Evolutionary conservation across 1,140 invertebrate genomes (phyloP).

Genomic region (Tribolium madens): DNA sequence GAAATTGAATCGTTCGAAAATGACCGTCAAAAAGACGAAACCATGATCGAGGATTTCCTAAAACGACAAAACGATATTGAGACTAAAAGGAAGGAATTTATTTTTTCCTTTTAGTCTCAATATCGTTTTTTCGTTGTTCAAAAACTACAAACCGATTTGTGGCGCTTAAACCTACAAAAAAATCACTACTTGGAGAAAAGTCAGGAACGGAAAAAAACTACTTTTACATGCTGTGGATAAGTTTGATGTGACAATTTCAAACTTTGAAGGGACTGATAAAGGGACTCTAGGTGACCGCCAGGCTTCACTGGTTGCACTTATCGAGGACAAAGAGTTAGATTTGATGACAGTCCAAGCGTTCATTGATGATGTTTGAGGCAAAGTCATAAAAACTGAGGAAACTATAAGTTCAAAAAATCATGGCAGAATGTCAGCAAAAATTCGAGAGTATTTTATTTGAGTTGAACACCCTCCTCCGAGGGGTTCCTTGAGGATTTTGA

Average conservation of each 20-base stretch:
- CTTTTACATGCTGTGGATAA: constrained; percentile 59
- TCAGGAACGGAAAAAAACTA: constrained; percentile 57
- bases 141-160: constrained; percentile 60
- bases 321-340: constrained; percentile 59
- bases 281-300: background rate
- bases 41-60: constrained; percentile 52
- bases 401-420: constrained; percentile 64
- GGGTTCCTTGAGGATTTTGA: constrained; percentile 63
- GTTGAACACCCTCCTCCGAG: constrained; percentile 61
- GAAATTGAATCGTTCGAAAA: constrained; percentile 60
- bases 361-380: constrained; percentile 67
- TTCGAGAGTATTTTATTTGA: constrained; percentile 60
- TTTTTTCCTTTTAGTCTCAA: too few relatives aligned
- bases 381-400: constrained; percentile 66
- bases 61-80: constrained; percentile 51
- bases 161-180: constrained; percentile 63
- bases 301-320: constrained; percentile 5
- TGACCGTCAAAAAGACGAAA: constrained; percentile 54
- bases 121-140: too few relatives aligned
- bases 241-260: constrained; percentile 36
- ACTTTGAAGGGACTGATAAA: too few relatives aligned
- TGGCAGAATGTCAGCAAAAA: constrained; percentile 66
- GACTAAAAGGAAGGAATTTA: constrained; percentile 45
- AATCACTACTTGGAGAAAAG: constrained; percentile 59
- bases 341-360: constrained; percentile 66